These are phyloP conservation scores for Dinoponera quadriceps DNA, from an alignment of 1,140 invertebrate genomes.

Conservation along the genomic window DNA sequence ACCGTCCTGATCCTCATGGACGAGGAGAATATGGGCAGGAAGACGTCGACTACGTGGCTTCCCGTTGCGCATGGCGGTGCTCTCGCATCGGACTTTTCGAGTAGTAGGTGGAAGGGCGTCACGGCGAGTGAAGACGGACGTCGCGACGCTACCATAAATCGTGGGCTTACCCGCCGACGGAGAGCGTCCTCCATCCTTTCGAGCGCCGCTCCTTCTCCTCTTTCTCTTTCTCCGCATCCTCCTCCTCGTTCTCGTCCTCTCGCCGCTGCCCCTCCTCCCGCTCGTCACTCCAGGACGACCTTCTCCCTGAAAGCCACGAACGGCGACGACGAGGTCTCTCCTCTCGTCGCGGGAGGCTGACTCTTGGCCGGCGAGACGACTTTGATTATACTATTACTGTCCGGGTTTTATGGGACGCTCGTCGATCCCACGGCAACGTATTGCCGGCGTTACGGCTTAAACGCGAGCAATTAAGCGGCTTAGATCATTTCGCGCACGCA, in stretches of 20 bases:
- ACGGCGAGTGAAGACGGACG: slow-evolving; percentile 86
- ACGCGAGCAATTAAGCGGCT: slow-evolving; percentile 14
- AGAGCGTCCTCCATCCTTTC: slow-evolving; percentile 77
- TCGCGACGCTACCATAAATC: slow-evolving; percentile 86
- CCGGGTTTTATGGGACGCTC: slow-evolving; percentile 68
- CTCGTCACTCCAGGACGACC: slow-evolving; percentile 62
- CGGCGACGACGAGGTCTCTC: slow-evolving; percentile 40
- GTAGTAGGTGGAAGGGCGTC: slow-evolving; percentile 82
- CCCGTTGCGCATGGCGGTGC: slow-evolving; percentile 59
- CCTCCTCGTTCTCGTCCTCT: slow-evolving; percentile 63
- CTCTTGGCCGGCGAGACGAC: slow-evolving; percentile 80
- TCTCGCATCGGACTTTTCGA: slow-evolving; percentile 79
- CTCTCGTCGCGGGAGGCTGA: slow-evolving; percentile 81
- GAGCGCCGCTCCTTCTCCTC: slow-evolving; percentile 34
- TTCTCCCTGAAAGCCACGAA: slow-evolving; percentile 52
- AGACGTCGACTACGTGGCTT: slow-evolving; percentile 56
- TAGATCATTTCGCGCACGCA: not conserved
- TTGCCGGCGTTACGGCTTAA: not conserved
- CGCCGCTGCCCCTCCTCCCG: slow-evolving; percentile 65
- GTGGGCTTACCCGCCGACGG: slow-evolving; percentile 82
- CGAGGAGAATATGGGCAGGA: slow-evolving; percentile 61
- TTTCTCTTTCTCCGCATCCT: slow-evolving; percentile 48
- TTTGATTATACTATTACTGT: slow-evolving; percentile 80
- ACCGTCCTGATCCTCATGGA: slow-evolving; percentile 45
- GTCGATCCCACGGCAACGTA: slow-evolving; percentile 53